phyloP scores from a whole-genome alignment of 2,888 invertebrate genomes.

The Sericinus montela region DNA sequence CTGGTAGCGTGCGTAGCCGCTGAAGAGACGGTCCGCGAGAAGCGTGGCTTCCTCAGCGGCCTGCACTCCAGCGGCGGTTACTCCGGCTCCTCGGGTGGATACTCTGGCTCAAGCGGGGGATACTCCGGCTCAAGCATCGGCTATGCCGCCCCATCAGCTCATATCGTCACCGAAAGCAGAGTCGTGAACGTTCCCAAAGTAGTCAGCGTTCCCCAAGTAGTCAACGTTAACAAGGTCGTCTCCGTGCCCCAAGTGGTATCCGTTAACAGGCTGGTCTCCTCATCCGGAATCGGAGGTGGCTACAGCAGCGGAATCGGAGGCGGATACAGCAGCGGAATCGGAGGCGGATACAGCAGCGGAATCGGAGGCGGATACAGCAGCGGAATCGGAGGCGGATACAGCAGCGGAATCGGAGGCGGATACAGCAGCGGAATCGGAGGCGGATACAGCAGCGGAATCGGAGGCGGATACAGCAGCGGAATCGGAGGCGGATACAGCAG shows the following conservation, averaged over 20 bases:
- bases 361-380: conserved; percentile 22
- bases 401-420: conserved; percentile 2
- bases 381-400: conserved; percentile 2
- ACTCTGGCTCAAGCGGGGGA: not conserved
- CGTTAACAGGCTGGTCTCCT: conserved; percentile 42
- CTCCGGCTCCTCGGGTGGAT: not conserved
- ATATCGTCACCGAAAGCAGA: conserved; percentile 37
- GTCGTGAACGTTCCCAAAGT: conserved; percentile 42
- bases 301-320: too few relatives aligned
- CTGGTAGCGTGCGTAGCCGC: conserved; percentile 33
- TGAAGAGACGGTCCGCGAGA: conserved; percentile 36
- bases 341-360: not conserved
- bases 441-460: too few relatives aligned
- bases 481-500: too few relatives aligned
- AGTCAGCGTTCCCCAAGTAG: conserved; percentile 39
- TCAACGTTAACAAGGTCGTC: conserved; percentile 42
- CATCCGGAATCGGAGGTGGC: too few relatives aligned
- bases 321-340: not conserved
- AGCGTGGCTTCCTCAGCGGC: conserved; percentile 39
- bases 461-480: too few relatives aligned
- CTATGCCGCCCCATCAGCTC: conserved; percentile 30
- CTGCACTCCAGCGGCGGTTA: conserved; percentile 14
- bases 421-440: too few relatives aligned
- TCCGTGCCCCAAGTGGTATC: conserved; percentile 43
- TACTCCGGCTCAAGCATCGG: conserved; percentile 6